These are phyloP conservation scores for Eristalis intricaria DNA, from an alignment of 2,888 invertebrate species.

Conservation along the genomic window DNA sequence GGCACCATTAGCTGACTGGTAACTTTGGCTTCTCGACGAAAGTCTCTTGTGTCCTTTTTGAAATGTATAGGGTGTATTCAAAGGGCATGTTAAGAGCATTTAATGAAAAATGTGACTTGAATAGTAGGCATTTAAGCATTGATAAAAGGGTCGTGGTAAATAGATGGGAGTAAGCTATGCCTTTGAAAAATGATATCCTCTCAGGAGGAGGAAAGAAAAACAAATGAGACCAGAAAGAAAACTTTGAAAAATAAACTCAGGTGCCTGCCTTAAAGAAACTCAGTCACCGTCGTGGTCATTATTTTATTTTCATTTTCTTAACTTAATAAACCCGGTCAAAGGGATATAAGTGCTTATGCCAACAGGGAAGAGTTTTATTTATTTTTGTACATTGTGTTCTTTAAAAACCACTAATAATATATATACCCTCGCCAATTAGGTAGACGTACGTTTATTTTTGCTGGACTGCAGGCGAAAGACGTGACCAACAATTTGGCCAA, in stretches of 20 bases:
- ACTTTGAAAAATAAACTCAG: conserved; percentile 36
- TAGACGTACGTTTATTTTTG: conserved; percentile 7
- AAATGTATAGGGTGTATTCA: conserved; percentile 56
- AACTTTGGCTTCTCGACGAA: conserved; percentile 42
- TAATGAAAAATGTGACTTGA: conserved; percentile 63
- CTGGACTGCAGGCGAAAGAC: conserved; percentile 27
- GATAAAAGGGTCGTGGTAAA: conserved; percentile 43
- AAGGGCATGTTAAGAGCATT: conserved; percentile 63
- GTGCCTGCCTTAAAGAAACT: conserved; percentile 42
- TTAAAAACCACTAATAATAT: conserved; percentile 13
- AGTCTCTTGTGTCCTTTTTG: conserved; percentile 49
- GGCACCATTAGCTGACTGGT: conserved; percentile 60
- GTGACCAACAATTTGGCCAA: conserved; percentile 35
- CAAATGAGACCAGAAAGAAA: background rate
- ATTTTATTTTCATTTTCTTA: conserved; percentile 33
- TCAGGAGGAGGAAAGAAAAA: conserved; percentile 2
- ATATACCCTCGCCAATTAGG: conserved; percentile 39
- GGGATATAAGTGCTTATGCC: conserved; percentile 37
- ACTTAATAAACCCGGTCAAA: conserved; percentile 52
- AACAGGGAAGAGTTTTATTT: conserved; percentile 1
- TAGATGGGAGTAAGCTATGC: background rate
- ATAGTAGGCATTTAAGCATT: conserved; percentile 57
- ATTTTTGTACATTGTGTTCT: background rate
- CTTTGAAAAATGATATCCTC: conserved; percentile 46
- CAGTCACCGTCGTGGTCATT: background rate